These are phyloP conservation scores for Chaetogeoica ovagalla DNA, from an alignment of 2,888 invertebrate species.

Conservation along the genomic window DNA sequence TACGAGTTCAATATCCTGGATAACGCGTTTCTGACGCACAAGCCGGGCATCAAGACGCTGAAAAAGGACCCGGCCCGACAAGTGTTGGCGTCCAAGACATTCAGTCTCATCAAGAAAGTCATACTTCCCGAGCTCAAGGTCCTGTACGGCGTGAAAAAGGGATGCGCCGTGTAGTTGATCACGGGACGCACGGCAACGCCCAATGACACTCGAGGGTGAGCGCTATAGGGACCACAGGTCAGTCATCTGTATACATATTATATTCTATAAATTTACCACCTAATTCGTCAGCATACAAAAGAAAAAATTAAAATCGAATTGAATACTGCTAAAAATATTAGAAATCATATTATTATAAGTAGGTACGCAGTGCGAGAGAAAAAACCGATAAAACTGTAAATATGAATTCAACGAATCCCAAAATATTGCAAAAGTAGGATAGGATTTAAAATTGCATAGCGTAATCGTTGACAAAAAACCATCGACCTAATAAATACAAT, in stretches of 20 bases:
- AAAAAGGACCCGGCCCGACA: slow-evolving; percentile 78
- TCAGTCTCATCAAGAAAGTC: slow-evolving; percentile 74
- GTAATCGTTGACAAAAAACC: no score
- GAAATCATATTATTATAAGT: no score
- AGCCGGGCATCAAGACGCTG: slow-evolving; percentile 86
- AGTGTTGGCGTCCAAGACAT: slow-evolving; percentile 75
- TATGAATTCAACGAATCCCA: no score
- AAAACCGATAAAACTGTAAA: no score
- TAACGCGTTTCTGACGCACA: slow-evolving; percentile 90
- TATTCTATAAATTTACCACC: no score
- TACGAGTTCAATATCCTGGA: slow-evolving; percentile 91
- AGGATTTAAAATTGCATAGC: no score
- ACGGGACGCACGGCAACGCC: slow-evolving; percentile 61
- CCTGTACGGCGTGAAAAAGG: slow-evolving; percentile 77
- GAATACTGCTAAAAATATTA: no score
- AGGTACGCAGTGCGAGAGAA: no score
- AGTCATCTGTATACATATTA: background rate
- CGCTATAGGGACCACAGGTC: slow-evolving; percentile 43
- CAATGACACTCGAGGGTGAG: background rate
- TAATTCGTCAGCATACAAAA: no score
- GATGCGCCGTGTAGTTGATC: slow-evolving; percentile 68
- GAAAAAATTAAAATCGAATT: no score
- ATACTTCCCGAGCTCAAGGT: slow-evolving; percentile 84
- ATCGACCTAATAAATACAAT: no score
- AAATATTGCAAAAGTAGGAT: no score